phyloP scores from a whole-genome alignment of 2,888 invertebrate species.

The Spodoptera exigua region DNA sequence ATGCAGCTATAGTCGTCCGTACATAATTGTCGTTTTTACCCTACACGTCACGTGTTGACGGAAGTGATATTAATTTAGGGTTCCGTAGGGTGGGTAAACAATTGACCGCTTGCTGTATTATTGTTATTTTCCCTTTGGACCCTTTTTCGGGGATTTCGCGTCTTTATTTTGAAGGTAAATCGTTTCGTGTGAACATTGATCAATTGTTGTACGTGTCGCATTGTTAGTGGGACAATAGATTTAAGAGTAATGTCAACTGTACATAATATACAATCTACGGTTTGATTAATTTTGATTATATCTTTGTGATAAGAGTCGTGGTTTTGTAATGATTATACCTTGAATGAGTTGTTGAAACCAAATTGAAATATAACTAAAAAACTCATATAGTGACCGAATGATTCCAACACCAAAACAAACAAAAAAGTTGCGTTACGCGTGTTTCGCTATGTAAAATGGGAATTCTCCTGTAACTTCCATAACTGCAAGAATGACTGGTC shows the following conservation, averaged over 20 bases:
- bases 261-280: slow-evolving; percentile 31
- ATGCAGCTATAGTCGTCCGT: slow-evolving; percentile 47
- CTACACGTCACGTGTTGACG: slow-evolving; percentile 79
- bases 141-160: slow-evolving; percentile 53
- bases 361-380: no score
- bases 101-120: slow-evolving; percentile 73
- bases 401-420: no score
- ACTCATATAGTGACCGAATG: no score
- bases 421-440: no score
- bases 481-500: no score
- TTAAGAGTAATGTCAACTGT: slow-evolving; percentile 42
- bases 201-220: slow-evolving; percentile 44
- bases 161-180: slow-evolving; percentile 62
- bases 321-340: slow-evolving; percentile 13
- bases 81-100: slow-evolving; percentile 77
- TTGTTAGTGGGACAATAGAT: slow-evolving; percentile 51
- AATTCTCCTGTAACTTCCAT: no score
- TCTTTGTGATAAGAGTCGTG: slow-evolving; percentile 24
- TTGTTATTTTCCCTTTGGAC: slow-evolving; percentile 59
- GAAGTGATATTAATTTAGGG: slow-evolving; percentile 83
- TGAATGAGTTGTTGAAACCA: no score
- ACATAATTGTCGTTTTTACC: slow-evolving; percentile 63
- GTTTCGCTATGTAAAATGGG: no score
- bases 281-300: slow-evolving; percentile 37
- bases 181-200: slow-evolving; percentile 57